Percentiles rank a stretch among this genome's conserved stretches.
phyloP scores from a whole-genome alignment of 2,888 invertebrate genomes.

The Alitta virens region DNA sequence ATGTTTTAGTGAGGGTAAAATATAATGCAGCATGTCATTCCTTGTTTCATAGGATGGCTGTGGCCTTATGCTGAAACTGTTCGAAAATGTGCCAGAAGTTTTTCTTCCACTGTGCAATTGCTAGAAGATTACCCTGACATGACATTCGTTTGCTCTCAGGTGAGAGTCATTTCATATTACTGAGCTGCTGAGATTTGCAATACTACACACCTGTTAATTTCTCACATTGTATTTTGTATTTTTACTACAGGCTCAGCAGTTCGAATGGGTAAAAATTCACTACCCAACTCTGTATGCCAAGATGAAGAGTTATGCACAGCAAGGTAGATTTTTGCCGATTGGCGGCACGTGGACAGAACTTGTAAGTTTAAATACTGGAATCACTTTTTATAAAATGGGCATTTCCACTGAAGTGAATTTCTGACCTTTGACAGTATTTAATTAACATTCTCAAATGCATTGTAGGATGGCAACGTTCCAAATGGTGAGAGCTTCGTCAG shows the following conservation, averaged over 20 bases:
- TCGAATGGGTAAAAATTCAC: conserved; percentile 59
- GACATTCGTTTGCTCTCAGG: conserved; percentile 60
- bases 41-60: conserved; percentile 58
- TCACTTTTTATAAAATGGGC: no score
- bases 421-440: no score
- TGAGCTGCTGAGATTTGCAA: no score
- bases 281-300: conserved; percentile 59
- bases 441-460: no score
- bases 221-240: no score
- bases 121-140: conserved; percentile 59
- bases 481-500: conserved; percentile 61
- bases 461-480: conserved; percentile 52
- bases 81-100: conserved; percentile 60
- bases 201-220: no score
- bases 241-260: conserved; percentile 58
- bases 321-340: conserved; percentile 59
- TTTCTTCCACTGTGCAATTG: conserved; percentile 57
- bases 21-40: no score
- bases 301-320: conserved; percentile 50
- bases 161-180: no score
- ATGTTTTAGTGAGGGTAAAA: no score
- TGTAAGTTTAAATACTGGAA: no score
- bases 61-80: conserved; percentile 62
- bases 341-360: conserved; percentile 62
- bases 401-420: no score